Base-by-base conservation (phyloP, 2,888 invertebrate genomes). In the Acanthacorydalis orientalis region DNA sequence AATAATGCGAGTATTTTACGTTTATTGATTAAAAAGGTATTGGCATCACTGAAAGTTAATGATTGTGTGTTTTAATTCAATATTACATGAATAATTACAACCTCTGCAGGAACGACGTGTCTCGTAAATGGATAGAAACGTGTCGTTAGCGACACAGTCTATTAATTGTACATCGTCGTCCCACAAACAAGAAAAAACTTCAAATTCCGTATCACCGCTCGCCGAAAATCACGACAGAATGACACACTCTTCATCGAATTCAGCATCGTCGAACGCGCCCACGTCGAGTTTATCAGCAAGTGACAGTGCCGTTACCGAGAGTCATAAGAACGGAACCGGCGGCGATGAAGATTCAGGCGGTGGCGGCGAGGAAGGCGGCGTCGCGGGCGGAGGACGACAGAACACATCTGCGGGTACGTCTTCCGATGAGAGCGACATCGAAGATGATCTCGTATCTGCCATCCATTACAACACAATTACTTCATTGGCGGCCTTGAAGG, bases 391-490 rank as follows among this genome's bases (percentile, higher is more conserved):
- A 31, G 34, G 40, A 11, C 39, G 15, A 16, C 15, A n/a, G 10
- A 15, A 32, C n/a, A 12, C 44, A 35, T 39, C 46, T 31, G 41
- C 16, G 11, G 39, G 42, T n/a, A 40, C 44, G 1, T 53, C 57
- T 23, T 57, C 68, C 4, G 69, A 70, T 51, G 70, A 70, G 57
- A 75, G 73, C 55, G 78, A 78, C 52, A 76, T 76, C 54, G 78
- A 77, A 58, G 73, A 75, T 53, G 80, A 79, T 55, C 64, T 78
- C 53, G 73, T 77, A 8, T 75, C 76, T 46, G 75, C 77, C 41
- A 78, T 80, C 52, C 79, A 79, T 61, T 77, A 80, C 64, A 80
- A 80, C 56, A 78, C 80, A n/a, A 77, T 77, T 53, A 74, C 77
- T 53, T 78, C 80, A 31, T 62, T 80, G 55, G 75, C 78, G 31